Percentiles rank a stretch among this genome's conserved stretches.
These are phyloP conservation scores for Sardinella longiceps DNA, from an alignment of 2,797 vertebrate species.

Conservation along the genomic window DNA sequence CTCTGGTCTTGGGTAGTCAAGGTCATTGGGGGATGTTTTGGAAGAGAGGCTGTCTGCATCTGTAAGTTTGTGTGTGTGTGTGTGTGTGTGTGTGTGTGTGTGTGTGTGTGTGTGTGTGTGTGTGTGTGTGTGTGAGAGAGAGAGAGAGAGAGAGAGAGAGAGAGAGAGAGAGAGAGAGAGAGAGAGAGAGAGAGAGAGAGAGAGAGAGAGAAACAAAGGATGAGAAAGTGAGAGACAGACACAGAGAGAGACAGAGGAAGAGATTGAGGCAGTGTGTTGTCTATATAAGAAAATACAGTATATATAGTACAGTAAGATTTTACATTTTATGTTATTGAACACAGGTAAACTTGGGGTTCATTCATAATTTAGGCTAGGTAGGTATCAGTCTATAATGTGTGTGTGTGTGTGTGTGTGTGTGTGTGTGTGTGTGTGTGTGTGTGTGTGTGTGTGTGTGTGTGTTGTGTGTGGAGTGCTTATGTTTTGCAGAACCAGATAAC, in stretches of 20 bases:
- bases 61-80: neutral
- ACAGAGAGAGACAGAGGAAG: neutral
- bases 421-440: neutral
- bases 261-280: too few species aligned
- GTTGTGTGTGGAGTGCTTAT: neutral
- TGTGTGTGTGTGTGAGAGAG: neutral
- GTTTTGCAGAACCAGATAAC: neutral
- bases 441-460: neutral
- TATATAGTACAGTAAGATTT: too few species aligned
- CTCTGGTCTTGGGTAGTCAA: neutral
- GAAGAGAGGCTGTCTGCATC: neutral
- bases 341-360: neutral
- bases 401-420: neutral
- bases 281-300: too few species aligned
- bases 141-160: neutral
- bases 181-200: too few species aligned
- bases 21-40: neutral
- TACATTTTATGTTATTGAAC: neutral
- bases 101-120: too few species aligned
- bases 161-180: neutral
- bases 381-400: neutral
- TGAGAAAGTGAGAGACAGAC: neutral
- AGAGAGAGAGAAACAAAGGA: too few species aligned
- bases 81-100: neutral
- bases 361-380: conserved; percentile 1